Base-by-base conservation (phyloP, 1,140 invertebrate genomes). In the Druon quercuslanigerum region DNA sequence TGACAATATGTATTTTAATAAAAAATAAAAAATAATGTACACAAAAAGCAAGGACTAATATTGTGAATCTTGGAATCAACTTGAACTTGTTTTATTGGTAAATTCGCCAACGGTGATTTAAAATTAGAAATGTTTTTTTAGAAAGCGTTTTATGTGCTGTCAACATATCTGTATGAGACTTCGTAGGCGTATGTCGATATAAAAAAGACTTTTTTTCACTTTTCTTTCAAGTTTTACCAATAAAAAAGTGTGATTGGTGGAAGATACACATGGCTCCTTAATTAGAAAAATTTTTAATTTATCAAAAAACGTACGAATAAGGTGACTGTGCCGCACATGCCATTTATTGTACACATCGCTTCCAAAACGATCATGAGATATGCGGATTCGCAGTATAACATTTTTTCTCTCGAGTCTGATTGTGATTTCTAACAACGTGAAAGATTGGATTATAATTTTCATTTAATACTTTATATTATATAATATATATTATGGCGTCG, bases 1-100 rank as follows among this genome's bases (percentile, higher is more conserved):
- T n/a, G 60, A 66, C 60, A 66, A 66, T 66, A 66, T 66, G 60
- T 66, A 66, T 66, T 66, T 66, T 66, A 66, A 66, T 66, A 66
- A 66, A 13, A 66, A 46, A 66, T 40, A 57, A 12, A 25, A n/a
- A 57, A 25, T 46, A 57, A 19, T 12, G 19, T 12, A 66, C 25
- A n/a, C 33, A 66, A 20, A n/a, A 66, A 66, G 13, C 14, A 8
- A 16, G 40, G 40, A 60, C 9, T 20, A 46, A 46, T 46, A 60
- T 33, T 60, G 60, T 66, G 25, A 25, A 66, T 66, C 16, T 14
- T 66, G 40, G 40, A 46, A 46, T 46, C 40, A 46, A 46, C 7
- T 46, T 46, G 1, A 46, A 46, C 40, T 46, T 46, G 40, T 46
- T 46, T 46, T 46, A 46, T 46, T 54, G 52, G 52, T 17, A 9